Evolutionary conservation across 2,888 invertebrate species (phyloP).

Genomic region (Dryobota labecula): DNA sequence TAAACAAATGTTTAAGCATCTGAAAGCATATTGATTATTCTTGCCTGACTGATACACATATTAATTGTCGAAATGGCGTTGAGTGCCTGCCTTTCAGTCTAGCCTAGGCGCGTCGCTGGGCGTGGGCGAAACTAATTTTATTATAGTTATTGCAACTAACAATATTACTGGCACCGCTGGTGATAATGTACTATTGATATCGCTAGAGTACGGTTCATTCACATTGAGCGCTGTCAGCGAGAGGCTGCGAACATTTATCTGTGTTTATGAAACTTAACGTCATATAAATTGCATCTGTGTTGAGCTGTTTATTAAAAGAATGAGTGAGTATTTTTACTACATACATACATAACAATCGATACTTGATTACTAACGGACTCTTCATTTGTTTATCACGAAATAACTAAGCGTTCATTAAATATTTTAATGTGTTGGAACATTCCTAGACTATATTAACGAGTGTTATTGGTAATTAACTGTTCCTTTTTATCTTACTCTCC

Average conservation of each 20-base stretch:
- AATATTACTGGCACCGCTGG: conserved; percentile 64
- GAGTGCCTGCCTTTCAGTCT: conserved; percentile 69
- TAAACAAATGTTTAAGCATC: conserved; percentile 70
- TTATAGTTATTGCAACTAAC: conserved; percentile 72
- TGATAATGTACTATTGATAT: conserved; percentile 72
- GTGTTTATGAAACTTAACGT: conserved; percentile 61
- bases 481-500: conserved; percentile 24
- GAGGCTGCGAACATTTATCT: conserved; percentile 59
- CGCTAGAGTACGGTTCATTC: conserved; percentile 76
- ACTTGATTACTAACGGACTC: conserved; percentile 41
- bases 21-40: conserved; percentile 83
- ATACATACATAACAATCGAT: conserved; percentile 46
- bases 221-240: conserved; percentile 63
- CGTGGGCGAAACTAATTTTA: conserved; percentile 72
- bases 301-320: conserved; percentile 43
- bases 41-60: conserved; percentile 76
- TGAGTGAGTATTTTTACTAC: conserved; percentile 62
- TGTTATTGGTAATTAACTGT: conserved; percentile 15
- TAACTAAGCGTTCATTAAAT: conserved; percentile 37
- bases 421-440: conserved; percentile 55
- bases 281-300: conserved; percentile 53
- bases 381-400: conserved; percentile 56
- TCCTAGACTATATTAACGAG: conserved; percentile 36
- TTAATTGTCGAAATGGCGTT: conserved; percentile 66
- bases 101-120: conserved; percentile 69